Evolutionary conservation across 2,888 invertebrate genomes (phyloP).

Genomic region (Melinopterus prodromus): DNA sequence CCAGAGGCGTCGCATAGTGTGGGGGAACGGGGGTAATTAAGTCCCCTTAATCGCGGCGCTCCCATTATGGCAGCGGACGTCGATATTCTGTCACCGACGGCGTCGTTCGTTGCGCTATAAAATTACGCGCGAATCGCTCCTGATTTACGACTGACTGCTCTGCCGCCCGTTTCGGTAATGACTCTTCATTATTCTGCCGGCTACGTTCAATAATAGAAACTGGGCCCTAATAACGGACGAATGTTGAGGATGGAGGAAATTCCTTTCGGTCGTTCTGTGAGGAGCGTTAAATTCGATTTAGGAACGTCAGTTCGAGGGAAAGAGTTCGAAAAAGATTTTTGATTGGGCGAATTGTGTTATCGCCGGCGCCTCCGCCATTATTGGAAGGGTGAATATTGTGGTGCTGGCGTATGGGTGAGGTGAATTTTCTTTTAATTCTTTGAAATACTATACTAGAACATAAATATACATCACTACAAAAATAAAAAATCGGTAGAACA

Average conservation of each 20-base stretch:
- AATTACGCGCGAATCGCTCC: background rate
- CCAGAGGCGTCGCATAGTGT: background rate
- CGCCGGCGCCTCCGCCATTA: background rate
- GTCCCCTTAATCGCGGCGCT: background rate
- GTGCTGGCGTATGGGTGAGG: too few species aligned
- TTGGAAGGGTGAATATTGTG: background rate
- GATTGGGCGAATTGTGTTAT: background rate
- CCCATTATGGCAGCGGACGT: background rate
- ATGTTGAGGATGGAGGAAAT: background rate
- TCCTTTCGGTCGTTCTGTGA: background rate
- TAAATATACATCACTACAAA: too few species aligned
- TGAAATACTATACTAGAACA: too few species aligned
- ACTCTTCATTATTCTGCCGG: constrained; percentile 24
- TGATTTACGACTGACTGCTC: constrained; percentile 4
- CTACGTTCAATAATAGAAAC: constrained; percentile 7
- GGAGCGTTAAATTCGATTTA: background rate
- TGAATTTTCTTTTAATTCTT: too few species aligned
- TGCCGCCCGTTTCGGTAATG: constrained; percentile 15
- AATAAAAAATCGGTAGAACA: too few species aligned
- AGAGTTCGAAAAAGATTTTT: background rate
- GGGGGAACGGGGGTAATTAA: background rate
- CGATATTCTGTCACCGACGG: background rate
- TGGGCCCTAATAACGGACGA: background rate
- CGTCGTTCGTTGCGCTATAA: background rate
- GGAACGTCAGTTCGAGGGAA: background rate